Evolutionary conservation across 2,797 vertebrate genomes (phyloP), one percentile per base, ranked within the genome.

Genomic region (Myotis myotis): DNA sequence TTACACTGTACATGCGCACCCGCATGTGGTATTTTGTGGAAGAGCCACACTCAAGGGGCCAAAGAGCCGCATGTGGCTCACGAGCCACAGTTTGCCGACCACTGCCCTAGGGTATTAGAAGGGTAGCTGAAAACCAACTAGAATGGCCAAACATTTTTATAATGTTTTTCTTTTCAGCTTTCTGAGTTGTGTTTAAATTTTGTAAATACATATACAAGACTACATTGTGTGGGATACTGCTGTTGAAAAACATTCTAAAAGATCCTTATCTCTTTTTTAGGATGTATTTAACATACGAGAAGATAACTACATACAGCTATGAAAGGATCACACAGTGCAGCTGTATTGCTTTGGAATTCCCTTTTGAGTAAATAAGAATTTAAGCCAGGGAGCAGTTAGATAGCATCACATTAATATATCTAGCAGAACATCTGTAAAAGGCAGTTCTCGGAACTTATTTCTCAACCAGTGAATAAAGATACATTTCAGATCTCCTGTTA

Each of bases 331-430:
- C 41, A 64, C 84, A 64, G n/a, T n/a, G 19, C 47, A 62, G 44
- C 47, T 85, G 0, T 90, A 30, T 74, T 78, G 74, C 57, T 82
- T 7, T 93, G 20, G 38, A 92, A 90, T 95, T 95, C 44, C 6
- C 33, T 92, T 95, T 95, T 85, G 60, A 88, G 33, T 93, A 68
- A 86, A 33, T 86, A 88, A 74, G 70, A 96, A 68, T 92, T 83
- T 91, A 92, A 95, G n/a, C 57, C 23, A 86, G 47, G 36, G 53
- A 92, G 36, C 64, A 91, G 0, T 75, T 92, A 87, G 38, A 44
- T 93, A 93, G 36, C 17, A 36, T 75, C 49, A 60, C 68, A 89
- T 15, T 15, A 13, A 12, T 86, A 28, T 94, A 71, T 94, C 16
- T 8, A 88, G 68, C 66, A 49, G 75, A 82, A 79, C 60, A 49